Base-by-base conservation (phyloP, 2,888 invertebrate species). In the Eumerus sabulonum region DNA sequence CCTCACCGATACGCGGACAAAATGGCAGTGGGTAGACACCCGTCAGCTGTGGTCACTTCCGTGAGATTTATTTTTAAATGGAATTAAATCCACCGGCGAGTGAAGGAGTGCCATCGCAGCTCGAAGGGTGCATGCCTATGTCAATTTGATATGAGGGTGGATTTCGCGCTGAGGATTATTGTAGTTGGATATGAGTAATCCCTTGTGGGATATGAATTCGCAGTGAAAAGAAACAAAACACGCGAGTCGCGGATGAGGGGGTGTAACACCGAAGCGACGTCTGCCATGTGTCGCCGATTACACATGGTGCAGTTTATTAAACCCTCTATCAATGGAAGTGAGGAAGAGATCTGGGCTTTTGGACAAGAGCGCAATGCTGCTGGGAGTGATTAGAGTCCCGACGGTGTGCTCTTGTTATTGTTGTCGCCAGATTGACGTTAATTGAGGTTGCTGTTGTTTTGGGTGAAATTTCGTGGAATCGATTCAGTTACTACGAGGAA, bases 21-120 rank as follows among this genome's bases (percentile, higher is more conserved):
- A 48, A 36, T 18, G 48, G 16, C 56, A 56, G 19, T 54, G 54
- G 5, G 35, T 7, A 27, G 40, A 40, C 40, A 63, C 51, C 47
- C 63, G 48, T 68, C 77, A 79, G 77, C 63, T 79, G 74, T 63
- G 77, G 77, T 79, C 77, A 79, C 67, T 79, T 79, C 77, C 77
- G 77, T 68, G 74, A 64, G 68, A 74, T 77, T 77, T 74, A 68
- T 68, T 66, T 76, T 77, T 63, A 72, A 77, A 63, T 77, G 51
- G 66, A 72, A 57, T 63, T 56, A 64, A 62, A 40, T 40, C 11
- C 47, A 42, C 36, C 38, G 53, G 54, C 53, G 17, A 47, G 17
- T 51, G 44, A 56, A 64, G 53, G 59, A 27, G 27, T n/a, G n/a
- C n/a, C n/a, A n/a, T 13, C 57, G 57, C n/a, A 40, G 4, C 13